Conservation (phyloP, 2,113 vertebrate genomes). For the Rhipidura dahli region DNA sequence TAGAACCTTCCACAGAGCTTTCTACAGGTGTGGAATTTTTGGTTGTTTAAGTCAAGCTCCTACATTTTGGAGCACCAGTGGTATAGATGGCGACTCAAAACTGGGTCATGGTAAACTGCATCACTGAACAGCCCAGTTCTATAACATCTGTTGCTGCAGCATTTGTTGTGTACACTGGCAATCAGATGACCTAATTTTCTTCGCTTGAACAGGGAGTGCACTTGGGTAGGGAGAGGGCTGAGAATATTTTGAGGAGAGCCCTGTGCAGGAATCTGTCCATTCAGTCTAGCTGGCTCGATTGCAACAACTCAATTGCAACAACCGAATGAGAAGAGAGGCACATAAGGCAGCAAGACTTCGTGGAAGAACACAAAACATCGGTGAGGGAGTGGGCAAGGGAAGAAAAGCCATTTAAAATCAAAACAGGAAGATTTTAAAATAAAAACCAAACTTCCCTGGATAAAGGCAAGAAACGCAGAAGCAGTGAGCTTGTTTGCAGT, state of each 20-base stretch:
- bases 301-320: background rate
- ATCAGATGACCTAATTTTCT: slow-evolving; percentile 17
- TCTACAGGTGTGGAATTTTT: background rate
- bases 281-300: background rate
- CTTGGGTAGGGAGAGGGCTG: background rate
- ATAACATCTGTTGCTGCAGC: slow-evolving; percentile 17
- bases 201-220: background rate
- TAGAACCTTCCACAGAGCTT: background rate
- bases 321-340: background rate
- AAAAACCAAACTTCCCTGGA: background rate
- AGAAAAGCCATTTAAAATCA: background rate
- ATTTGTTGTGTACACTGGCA: background rate
- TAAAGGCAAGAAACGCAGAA: background rate
- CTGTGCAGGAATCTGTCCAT: background rate
- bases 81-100: background rate
- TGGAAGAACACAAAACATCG: background rate
- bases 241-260: background rate
- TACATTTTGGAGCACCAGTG: background rate
- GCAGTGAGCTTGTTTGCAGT: background rate
- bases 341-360: background rate
- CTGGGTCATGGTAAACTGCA: background rate
- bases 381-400: background rate
- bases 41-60: background rate
- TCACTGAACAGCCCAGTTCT: background rate
- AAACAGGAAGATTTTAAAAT: background rate